Evolutionary conservation across 2,797 vertebrate genomes (phyloP).

Genomic region (Erpetoichthys calabaricus): DNA sequence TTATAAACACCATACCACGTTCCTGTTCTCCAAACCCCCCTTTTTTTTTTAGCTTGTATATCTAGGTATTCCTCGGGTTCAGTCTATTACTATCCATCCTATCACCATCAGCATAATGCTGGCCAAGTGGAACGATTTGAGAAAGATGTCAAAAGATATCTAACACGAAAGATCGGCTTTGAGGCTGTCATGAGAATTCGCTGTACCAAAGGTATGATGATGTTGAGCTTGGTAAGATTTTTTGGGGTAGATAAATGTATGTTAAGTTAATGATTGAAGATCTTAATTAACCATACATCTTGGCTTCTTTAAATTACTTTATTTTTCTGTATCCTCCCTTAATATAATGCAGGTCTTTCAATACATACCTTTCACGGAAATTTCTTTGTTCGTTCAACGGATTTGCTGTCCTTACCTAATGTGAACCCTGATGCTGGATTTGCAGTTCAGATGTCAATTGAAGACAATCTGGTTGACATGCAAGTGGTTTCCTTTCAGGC

Average conservation of each 20-base stretch:
- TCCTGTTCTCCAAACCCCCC: too few species aligned
- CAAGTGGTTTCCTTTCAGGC: conserved; percentile 90
- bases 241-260: too few species aligned
- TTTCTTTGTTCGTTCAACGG: conserved; percentile 92
- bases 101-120: conserved; percentile 81
- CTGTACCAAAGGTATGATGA: conserved; percentile 87
- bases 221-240: too few species aligned
- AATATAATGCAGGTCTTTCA: conserved; percentile 73
- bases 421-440: conserved; percentile 91
- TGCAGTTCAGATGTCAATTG: conserved; percentile 92
- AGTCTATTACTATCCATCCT: conserved; percentile 82
- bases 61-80: conserved; percentile 92
- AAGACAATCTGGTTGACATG: conserved; percentile 83
- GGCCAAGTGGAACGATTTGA: conserved; percentile 78
- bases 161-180: conserved; percentile 90
- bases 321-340: too few species aligned
- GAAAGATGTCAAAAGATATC: conserved; percentile 82
- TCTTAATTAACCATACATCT: too few species aligned
- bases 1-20: too few species aligned
- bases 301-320: not conserved
- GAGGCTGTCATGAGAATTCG: conserved; percentile 97
- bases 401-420: conserved; percentile 82
- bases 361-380: conserved; percentile 97
- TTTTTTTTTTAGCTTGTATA: conserved; percentile 66
- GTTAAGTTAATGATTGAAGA: too few species aligned